Evolutionary conservation across 2,888 invertebrate genomes (phyloP).

Genomic region (Drosophila kanekoi): DNA sequence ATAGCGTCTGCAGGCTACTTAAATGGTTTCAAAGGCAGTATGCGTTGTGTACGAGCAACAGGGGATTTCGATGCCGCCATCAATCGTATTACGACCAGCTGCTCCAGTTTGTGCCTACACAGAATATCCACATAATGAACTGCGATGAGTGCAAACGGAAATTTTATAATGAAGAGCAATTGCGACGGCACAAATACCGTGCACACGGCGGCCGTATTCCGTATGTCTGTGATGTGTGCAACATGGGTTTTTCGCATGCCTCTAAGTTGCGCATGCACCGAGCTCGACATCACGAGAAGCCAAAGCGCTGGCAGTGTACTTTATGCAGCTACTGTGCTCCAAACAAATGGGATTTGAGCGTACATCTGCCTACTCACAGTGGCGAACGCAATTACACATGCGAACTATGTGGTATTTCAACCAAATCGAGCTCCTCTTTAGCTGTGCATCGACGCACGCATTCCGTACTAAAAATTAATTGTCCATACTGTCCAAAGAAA

Average conservation of each 20-base stretch:
- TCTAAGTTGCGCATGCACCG: constrained; percentile 39
- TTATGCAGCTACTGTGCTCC: constrained; percentile 49
- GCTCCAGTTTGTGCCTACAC: constrained; percentile 40
- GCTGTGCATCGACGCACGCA: constrained; percentile 57
- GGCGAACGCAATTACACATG: constrained; percentile 49
- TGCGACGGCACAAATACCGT: constrained; percentile 43
- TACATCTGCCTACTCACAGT: constrained; percentile 36
- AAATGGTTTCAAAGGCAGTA: constrained; percentile 51
- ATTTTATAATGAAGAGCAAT: constrained; percentile 39
- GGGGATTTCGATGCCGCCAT: constrained; percentile 20
- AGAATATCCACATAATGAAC: constrained; percentile 20
- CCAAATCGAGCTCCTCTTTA: constrained; percentile 45
- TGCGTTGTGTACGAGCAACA: constrained; percentile 15
- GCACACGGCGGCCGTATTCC: constrained; percentile 35
- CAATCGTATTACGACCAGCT: constrained; percentile 35
- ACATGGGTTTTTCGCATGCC: constrained; percentile 26
- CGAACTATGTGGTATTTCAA: constrained; percentile 48
- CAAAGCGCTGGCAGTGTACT: constrained; percentile 35
- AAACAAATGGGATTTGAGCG: constrained; percentile 47
- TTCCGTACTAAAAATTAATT: constrained; percentile 12
- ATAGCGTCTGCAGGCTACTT: constrained; percentile 32
- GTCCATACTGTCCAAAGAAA: constrained; percentile 38
- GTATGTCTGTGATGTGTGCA: constrained; percentile 41
- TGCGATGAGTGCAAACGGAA: constrained; percentile 44
- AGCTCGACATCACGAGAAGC: constrained; percentile 33